These are phyloP conservation scores for Ellobium chinense DNA, from an alignment of 2,888 invertebrate genomes.

Conservation along the genomic window DNA sequence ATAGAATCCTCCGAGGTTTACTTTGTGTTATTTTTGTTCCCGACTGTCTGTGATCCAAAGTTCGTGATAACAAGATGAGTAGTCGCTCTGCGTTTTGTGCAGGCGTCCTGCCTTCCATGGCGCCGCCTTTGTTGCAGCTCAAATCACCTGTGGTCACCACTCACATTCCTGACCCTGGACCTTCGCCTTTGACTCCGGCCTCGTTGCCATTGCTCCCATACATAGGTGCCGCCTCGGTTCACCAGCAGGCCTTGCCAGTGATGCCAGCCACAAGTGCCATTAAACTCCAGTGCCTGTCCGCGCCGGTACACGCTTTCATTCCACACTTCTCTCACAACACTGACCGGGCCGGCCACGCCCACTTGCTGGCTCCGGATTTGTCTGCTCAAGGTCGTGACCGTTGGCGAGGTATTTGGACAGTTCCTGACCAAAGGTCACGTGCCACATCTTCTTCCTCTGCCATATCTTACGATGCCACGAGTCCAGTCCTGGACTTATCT, in stretches of 20 bases:
- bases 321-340: background rate
- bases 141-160: background rate
- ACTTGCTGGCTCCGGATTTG: background rate
- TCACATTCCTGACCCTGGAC: background rate
- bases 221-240: background rate
- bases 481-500: constrained; percentile 60
- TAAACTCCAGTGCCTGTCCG: constrained; percentile 9
- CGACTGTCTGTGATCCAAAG: background rate
- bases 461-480: constrained; percentile 19
- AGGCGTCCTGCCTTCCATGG: background rate
- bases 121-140: constrained; percentile 9
- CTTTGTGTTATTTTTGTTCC: too few species aligned
- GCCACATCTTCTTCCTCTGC: background rate
- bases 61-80: background rate
- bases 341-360: background rate
- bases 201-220: background rate
- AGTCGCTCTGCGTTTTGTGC: background rate
- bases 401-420: background rate
- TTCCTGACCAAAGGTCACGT: background rate
- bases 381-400: background rate
- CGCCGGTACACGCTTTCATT: constrained; percentile 13
- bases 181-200: background rate
- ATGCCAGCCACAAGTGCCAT: background rate
- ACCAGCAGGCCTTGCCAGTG: background rate
- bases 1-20: too few species aligned